Evolutionary conservation across 2,797 vertebrate genomes (phyloP), one percentile per base, ranked within the genome.

Genomic region (Cyprinella venusta): DNA sequence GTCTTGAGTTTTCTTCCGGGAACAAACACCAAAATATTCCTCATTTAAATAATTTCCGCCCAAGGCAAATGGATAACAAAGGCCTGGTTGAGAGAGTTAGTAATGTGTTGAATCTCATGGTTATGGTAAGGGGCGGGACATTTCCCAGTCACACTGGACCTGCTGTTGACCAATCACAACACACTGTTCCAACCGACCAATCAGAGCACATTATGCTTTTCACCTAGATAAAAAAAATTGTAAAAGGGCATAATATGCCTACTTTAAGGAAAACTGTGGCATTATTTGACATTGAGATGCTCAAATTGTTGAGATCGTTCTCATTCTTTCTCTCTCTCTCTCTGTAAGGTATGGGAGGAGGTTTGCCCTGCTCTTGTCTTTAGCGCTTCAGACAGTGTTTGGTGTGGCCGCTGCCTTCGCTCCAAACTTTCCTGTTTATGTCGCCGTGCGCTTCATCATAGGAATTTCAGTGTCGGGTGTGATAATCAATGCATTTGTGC

Each of bases 301-400:
- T 67, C 8, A 36, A 36, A 36, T n/a, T n/a, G n/a, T n/a, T n/a
- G n/a, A n/a, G n/a, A 5, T 36, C 33, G 76, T 67, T 65, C 18
- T 77, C 6, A 80, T 8, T 84, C 30, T 33, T 18, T 52, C 42
- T 45, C 42, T 45, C 42, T 45, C 42, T 50, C 48, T 81, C 18
- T 91, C 74, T 82, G 38, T 74, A 86, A 98, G 97, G 94, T 94
- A 94, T 0, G 96, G 97, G 65, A 94, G 96, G 0, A 93, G 94
- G 33, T 90, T 93, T 8, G 82, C 94, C 48, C 52, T 95, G 79
- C 93, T 97, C 69, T 63, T 95, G 40, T 95, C 93, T 81, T 75
- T 97, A 84, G 87, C 95, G 8, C 81, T 97, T 12, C 92, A 95
- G 64, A 91, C 93, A 4, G 18, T 94, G 79, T 90, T 95, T 15